These are phyloP conservation scores for Myotis brandtii DNA, from an alignment of 2,113 vertebrate species.

Conservation along the genomic window DNA sequence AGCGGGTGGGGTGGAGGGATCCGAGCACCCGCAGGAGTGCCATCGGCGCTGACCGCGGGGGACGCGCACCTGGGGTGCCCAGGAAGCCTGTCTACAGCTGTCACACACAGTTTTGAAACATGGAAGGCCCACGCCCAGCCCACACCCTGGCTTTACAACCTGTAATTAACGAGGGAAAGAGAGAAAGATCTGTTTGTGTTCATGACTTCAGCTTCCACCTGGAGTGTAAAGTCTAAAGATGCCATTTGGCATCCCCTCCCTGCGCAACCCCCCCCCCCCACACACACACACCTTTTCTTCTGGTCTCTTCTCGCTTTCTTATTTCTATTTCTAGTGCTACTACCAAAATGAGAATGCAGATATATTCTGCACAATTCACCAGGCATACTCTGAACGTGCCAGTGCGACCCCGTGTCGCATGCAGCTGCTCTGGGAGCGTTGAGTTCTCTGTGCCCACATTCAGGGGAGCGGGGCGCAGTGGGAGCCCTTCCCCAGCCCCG, in stretches of 20 bases:
- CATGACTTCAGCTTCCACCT: conserved; percentile 9
- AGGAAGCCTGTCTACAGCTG: conserved; percentile 1
- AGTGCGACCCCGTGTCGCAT: not conserved
- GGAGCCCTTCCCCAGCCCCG: not conserved
- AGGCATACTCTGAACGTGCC: fast-evolving
- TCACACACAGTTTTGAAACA: not conserved
- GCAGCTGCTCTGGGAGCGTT: too few species aligned
- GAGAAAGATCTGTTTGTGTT: conserved; percentile 16
- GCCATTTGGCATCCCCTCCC: not conserved
- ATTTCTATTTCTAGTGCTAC: not conserved
- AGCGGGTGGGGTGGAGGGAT: not conserved
- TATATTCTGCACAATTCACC: not conserved
- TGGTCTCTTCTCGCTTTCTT: not conserved
- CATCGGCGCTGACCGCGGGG: too few species aligned
- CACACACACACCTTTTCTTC: too few species aligned
- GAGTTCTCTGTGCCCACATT: not conserved
- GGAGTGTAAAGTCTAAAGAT: not conserved
- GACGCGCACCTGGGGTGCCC: not conserved
- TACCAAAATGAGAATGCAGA: not conserved
- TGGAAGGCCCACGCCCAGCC: not conserved
- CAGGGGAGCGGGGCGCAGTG: too few species aligned
- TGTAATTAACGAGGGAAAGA: conserved; percentile 20
- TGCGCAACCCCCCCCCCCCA: not conserved
- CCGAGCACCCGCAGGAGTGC: too few species aligned
- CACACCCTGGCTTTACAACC: conserved; percentile 22